Conservation (phyloP, 2,113 vertebrate species). For the Hyperopisus bebe region DNA sequence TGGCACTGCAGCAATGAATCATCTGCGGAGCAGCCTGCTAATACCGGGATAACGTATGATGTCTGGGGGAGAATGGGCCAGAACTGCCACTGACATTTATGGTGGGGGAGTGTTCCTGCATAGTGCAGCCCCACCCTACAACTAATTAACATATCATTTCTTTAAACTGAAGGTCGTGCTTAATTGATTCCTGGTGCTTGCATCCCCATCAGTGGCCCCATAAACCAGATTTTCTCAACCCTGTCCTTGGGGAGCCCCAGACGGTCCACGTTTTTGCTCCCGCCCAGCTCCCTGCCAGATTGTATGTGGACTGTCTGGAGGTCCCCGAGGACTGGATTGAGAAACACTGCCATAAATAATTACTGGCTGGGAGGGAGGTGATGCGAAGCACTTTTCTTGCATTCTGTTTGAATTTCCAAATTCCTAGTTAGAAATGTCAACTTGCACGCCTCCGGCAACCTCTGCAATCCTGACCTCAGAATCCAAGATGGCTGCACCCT, state of each 20-base stretch:
- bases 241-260: neutral
- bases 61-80: neutral
- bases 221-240: neutral
- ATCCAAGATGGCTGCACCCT: neutral
- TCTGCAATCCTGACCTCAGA: neutral
- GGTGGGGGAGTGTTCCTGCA: neutral
- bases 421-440: neutral
- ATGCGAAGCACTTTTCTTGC: neutral
- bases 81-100: neutral
- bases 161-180: neutral
- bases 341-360: neutral
- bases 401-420: neutral
- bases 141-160: conserved; percentile 3
- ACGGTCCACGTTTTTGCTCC: neutral
- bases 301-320: neutral
- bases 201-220: neutral
- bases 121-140: neutral
- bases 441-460: neutral
- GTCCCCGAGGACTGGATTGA: neutral
- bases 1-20: neutral
- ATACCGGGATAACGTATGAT: neutral
- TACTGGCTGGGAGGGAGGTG: neutral
- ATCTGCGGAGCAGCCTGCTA: neutral
- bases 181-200: neutral
- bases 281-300: neutral